Conservation (phyloP, 2,888 invertebrate genomes). For the Elgonia sp. region DNA sequence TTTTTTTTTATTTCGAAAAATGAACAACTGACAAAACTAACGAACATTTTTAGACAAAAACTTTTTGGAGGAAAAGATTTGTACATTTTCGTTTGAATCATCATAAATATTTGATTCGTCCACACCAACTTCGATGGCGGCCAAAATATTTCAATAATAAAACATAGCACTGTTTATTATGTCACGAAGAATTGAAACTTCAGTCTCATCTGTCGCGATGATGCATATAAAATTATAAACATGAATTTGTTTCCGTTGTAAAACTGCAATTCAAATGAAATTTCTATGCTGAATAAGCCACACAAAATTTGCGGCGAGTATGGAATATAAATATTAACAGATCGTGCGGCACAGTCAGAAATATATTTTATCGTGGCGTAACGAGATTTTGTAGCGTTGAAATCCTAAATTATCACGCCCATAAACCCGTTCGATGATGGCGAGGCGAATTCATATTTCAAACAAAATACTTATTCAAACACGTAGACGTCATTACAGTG, state of each 20-base stretch:
- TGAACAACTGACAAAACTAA: too few species aligned
- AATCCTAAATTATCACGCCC: constrained; percentile 65
- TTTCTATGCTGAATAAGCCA: constrained; percentile 61
- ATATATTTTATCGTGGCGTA: constrained; percentile 61
- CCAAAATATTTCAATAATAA: background rate
- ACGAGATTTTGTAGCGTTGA: constrained; percentile 70
- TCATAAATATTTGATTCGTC: background rate
- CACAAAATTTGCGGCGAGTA: constrained; percentile 65
- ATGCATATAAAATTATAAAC: constrained; percentile 56
- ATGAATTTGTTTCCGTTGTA: constrained; percentile 38
- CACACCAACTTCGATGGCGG: background rate
- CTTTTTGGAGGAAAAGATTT: too few species aligned
- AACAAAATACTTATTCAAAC: constrained; percentile 65
- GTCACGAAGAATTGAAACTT: constrained; percentile 40
- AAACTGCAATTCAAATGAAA: constrained; percentile 61
- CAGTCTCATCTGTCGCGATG: constrained; percentile 25
- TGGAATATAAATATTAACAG: constrained; percentile 72
- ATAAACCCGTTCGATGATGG: constrained; percentile 65
- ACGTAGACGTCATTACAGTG: constrained; percentile 18
- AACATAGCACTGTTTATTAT: constrained; percentile 12
- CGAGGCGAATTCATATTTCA: constrained; percentile 58
- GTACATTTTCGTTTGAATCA: background rate
- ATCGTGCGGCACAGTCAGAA: constrained; percentile 61
- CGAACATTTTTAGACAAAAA: too few species aligned
- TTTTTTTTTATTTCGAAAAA: background rate